Base-by-base conservation (phyloP, 1,140 invertebrate species). In the Colletes latitarsis region DNA sequence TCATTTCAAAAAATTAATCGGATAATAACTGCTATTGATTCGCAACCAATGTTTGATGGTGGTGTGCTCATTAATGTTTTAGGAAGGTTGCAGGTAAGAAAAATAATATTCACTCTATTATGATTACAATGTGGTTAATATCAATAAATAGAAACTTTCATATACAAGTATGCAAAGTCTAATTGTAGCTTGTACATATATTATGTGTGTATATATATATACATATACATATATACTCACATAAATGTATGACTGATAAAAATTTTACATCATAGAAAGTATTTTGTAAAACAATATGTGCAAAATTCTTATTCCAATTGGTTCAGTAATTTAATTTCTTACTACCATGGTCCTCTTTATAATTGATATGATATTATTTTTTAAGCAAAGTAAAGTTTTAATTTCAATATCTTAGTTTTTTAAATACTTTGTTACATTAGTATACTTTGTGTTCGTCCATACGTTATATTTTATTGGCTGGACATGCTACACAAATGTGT, bases 21-120 rank as follows among this genome's bases (percentile, higher is more conserved):
- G 93, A 95, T 96, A 90, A 96, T 99, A 91, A 98, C 98, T 74
- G 96, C 97, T n/a, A 96, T 98, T 63, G 98, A 99, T 92, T 98
- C 97, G 78, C 98, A 99, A 93, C 98, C 98, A 58, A 99, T 97
- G 95, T 98, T 98, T 90, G 98, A 99, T 94, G 98, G 98, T 62
- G 98, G 98, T 77, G 96, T 99, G 81, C 93, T 99, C 91, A 98
- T 99, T 84, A 98, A 97, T 94, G 98, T 99, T 55, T 94, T 99
- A 81, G 98, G 98, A 88, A 96, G 98, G 94, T 94, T 99, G 89
- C 97, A 99, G 96, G 98, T 98, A 94, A 94, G 91, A 71, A 77
- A 75, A 76, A 12, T 46, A 77, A 43, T n/a, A 5, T 49, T 81
- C 57, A 71, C 12, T 43, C 10, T 74, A 77, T 79, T 85, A 64